Conservation (phyloP, 1,140 invertebrate species). For the Doryteuthis pealeii region DNA sequence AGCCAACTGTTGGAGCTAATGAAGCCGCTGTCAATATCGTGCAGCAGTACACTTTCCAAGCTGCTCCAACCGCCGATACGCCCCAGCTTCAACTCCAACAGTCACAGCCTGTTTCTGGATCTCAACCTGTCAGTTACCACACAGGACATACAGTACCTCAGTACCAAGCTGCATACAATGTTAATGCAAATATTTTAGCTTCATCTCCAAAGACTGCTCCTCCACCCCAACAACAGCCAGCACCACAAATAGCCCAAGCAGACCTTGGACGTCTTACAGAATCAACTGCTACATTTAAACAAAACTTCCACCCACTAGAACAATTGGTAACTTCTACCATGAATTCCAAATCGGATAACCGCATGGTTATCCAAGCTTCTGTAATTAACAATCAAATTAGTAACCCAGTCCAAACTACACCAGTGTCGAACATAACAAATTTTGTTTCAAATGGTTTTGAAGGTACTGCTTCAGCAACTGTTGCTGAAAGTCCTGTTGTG, state of each 20-base stretch:
- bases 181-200: neutral
- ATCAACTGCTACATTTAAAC: neutral
- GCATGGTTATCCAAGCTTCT: neutral
- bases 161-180: neutral
- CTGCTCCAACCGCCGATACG: neutral
- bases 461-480: neutral
- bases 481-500: neutral
- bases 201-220: neutral
- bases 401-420: neutral
- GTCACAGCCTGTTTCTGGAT: neutral
- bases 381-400: neutral
- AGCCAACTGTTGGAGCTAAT: neutral
- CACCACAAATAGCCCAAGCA: neutral
- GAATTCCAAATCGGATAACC: neutral
- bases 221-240: neutral
- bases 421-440: neutral
- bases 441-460: slow-evolving; percentile 11
- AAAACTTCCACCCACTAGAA: slow-evolving; percentile 3
- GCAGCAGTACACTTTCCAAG: neutral
- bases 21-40: neutral
- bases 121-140: neutral
- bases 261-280: neutral
- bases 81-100: neutral
- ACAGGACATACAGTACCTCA: neutral
- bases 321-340: neutral